These are phyloP conservation scores for Nephila pilipes DNA, from an alignment of 1,140 invertebrate genomes.

Conservation along the genomic window DNA sequence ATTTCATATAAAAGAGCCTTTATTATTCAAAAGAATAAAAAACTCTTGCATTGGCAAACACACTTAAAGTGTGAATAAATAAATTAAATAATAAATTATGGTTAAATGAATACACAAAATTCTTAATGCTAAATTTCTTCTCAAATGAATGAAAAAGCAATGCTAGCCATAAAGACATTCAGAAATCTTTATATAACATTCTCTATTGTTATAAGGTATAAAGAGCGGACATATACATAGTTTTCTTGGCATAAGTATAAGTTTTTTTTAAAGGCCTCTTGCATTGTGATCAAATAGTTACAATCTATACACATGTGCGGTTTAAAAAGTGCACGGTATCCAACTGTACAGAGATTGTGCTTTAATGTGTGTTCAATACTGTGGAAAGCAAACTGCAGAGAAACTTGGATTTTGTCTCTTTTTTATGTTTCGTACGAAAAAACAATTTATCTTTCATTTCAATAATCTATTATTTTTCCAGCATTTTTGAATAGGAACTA, in stretches of 20 bases:
- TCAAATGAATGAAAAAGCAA: conserved; percentile 45
- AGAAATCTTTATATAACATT: conserved; percentile 3
- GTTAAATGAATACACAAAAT: conserved; percentile 35
- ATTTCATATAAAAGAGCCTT: conserved; percentile 59
- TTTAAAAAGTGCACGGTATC: conserved; percentile 60
- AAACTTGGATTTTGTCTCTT: conserved; percentile 13
- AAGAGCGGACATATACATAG: conserved; percentile 18
- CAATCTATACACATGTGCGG: conserved; percentile 49
- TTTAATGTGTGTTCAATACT: conserved; percentile 18
- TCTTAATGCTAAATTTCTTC: conserved; percentile 17
- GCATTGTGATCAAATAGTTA: conserved; percentile 45
- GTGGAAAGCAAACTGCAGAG: conserved; percentile 4
- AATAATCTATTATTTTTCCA: too few relatives aligned
- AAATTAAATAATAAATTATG: conserved; percentile 56
- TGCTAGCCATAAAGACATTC: not conserved
- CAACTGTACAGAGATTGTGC: conserved; percentile 71
- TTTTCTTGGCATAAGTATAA: conserved; percentile 19
- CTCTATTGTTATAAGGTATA: not conserved
- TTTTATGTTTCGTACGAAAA: too few relatives aligned
- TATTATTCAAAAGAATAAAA: conserved; percentile 76
- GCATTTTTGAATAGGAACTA: too few relatives aligned
- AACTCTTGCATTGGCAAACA: conserved; percentile 68
- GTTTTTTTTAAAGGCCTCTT: conserved; percentile 60
- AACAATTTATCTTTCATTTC: too few relatives aligned
- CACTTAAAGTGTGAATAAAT: conserved; percentile 66